Evolutionary conservation across 1,140 invertebrate genomes (phyloP).

Genomic region (Phymastichus coffea): DNA sequence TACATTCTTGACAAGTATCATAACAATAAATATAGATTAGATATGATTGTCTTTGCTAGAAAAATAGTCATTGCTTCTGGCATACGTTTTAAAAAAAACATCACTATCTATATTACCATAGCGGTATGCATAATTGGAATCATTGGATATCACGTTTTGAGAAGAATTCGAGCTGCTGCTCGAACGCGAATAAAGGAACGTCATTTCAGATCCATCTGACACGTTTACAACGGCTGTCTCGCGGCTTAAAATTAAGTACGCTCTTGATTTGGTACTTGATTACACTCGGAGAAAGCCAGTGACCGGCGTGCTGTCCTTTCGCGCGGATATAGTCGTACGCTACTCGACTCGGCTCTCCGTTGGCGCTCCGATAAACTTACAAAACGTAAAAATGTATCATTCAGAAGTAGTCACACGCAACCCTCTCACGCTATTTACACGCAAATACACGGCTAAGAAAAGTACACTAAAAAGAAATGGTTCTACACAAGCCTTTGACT

Average conservation of each 20-base stretch:
- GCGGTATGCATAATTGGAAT: slow-evolving; percentile 26
- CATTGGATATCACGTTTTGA: slow-evolving; percentile 33
- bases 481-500: slow-evolving; percentile 16
- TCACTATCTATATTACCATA: slow-evolving; percentile 18
- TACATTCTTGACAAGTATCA: slow-evolving; percentile 7
- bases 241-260: slow-evolving; percentile 20
- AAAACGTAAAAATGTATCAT: neutral
- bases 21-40: slow-evolving; percentile 19
- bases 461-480: neutral
- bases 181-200: neutral
- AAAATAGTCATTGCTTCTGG: slow-evolving; percentile 33
- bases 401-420: too few species aligned
- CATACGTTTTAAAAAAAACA: slow-evolving; percentile 29
- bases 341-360: too few species aligned
- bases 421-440: slow-evolving; percentile 15
- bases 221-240: too few species aligned
- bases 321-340: too few species aligned
- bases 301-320: too few species aligned
- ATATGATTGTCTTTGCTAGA: slow-evolving; percentile 30
- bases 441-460: neutral
- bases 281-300: too few species aligned
- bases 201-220: slow-evolving; percentile 2
- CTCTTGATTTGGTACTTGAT: slow-evolving; percentile 12
- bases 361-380: neutral
- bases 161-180: slow-evolving; percentile 4